Evolutionary conservation across 2,113 vertebrate genomes (phyloP).

Genomic region (Elaphurus davidianus): DNA sequence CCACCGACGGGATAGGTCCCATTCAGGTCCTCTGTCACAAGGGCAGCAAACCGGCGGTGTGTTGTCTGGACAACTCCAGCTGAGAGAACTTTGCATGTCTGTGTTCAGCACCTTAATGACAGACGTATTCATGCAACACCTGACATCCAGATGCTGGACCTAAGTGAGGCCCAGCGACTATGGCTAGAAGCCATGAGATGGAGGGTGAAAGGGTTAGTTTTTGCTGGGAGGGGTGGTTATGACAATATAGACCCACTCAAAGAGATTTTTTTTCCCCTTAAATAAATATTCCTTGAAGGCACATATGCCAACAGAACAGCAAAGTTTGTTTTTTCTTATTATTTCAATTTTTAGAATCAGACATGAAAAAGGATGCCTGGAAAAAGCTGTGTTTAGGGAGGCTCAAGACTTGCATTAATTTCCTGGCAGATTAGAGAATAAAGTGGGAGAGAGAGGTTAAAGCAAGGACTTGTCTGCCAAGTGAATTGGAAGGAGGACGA

Average conservation of each 20-base stretch:
- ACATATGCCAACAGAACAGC: slow-evolving; percentile 31
- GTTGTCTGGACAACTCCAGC: not conserved
- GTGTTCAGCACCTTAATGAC: not conserved
- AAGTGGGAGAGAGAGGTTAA: slow-evolving; percentile 51
- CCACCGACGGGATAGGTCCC: too few relatives aligned
- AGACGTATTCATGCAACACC: not conserved
- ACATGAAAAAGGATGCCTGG: slow-evolving; percentile 42
- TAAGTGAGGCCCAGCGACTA: not conserved
- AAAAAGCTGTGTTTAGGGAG: slow-evolving; percentile 4
- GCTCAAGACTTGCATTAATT: slow-evolving; percentile 32
- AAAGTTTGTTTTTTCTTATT: slow-evolving; percentile 45
- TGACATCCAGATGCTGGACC: not conserved
- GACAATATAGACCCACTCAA: not conserved
- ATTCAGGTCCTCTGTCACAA: not conserved
- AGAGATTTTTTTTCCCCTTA: not conserved
- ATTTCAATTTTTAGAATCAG: slow-evolving; percentile 56
- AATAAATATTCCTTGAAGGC: slow-evolving; percentile 41
- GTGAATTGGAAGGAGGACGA: slow-evolving; percentile 36
- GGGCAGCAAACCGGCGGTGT: not conserved
- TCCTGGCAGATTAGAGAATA: slow-evolving; percentile 54
- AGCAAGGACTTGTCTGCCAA: slow-evolving; percentile 61
- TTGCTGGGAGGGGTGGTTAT: slow-evolving; percentile 3
- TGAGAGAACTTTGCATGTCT: not conserved
- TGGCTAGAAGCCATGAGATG: not conserved
- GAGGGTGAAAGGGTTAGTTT: slow-evolving; percentile 17